Base-by-base conservation (phyloP, 2,797 vertebrate genomes). In the Phoxinus dragarum region DNA sequence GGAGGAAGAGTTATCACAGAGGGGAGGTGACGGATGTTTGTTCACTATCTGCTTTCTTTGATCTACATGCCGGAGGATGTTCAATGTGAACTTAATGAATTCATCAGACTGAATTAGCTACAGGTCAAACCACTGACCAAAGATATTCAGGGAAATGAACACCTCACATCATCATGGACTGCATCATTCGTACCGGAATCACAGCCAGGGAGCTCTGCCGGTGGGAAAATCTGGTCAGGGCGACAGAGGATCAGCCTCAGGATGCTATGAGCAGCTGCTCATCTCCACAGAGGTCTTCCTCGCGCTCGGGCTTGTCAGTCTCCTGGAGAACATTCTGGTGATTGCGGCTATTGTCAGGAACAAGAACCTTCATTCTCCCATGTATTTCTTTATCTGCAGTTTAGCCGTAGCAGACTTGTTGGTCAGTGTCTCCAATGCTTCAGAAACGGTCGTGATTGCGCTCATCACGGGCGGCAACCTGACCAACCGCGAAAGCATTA, bases 381-480 rank as follows among this genome's bases (percentile, higher is more conserved):
- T 97, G 97, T 97, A 97, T 88, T 97, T 97, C 82, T 97, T 97
- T 91, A 96, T 97, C 92, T 97, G 97, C 76, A 97, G 96, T 91
- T 91, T 97, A 91, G 97, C 96, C 0, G 96, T 96, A 86, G 97
- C 97, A 0, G 97, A 97, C 79, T 95, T 97, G 94, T 87, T 97
- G 92, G 96, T 97, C 86, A 97, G 97, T 27, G 94, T 97, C 17
- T 97, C 96, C 8, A 97, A 97, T 0, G 96, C 96, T 11, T 96
- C 96, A 0, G 97, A 97, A 87, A 97, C 97, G 5, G 95, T 96
- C 0, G 95, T 96, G 87, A 96, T 97, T 90, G 96, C 95, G 0
- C 92, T 97, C 36, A 87, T 97, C 34, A 97, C 96, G 82, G 93
- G 91, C 0, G 95, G 94, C 0, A 94, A 95, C 10, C 91, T 92